A percentile compares a stretch with the other conserved stretches of the same genome.
These are phyloP conservation scores for Cichlasoma orientale DNA, from an alignment of 2,797 vertebrate species.

Conservation along the genomic window DNA sequence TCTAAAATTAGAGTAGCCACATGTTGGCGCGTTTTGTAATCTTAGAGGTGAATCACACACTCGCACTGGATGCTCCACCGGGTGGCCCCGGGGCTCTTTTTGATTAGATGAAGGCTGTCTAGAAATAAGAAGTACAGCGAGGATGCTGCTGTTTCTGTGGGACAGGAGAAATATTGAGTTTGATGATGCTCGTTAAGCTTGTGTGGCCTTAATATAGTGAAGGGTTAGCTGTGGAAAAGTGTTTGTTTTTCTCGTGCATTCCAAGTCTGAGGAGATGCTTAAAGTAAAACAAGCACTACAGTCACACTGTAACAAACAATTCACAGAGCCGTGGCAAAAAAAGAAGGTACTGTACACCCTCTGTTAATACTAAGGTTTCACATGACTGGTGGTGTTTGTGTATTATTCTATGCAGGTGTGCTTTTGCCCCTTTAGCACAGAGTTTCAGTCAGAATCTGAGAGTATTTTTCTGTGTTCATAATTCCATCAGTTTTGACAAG, in stretches of 20 bases:
- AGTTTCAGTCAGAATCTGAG: too few relatives aligned
- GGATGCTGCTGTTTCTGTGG: slow-evolving; percentile 2
- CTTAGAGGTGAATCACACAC: slow-evolving; percentile 34
- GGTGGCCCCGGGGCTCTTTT: slow-evolving; percentile 20
- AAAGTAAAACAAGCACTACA: background rate
- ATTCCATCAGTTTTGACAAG: background rate
- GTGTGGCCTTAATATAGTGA: background rate
- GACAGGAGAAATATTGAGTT: slow-evolving; percentile 1
- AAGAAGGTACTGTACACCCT: background rate
- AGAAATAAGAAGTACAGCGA: slow-evolving; percentile 6
- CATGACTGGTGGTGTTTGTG: too few relatives aligned
- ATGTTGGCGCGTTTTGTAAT: slow-evolving; percentile 34
- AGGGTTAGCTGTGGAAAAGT: background rate
- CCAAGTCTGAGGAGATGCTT: background rate
- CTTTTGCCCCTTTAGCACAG: background rate
- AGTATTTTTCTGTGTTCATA: too few relatives aligned
- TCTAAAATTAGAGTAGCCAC: slow-evolving; percentile 21
- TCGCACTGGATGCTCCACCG: slow-evolving; percentile 2
- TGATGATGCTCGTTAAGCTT: background rate
- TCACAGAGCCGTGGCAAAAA: background rate
- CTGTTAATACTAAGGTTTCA: too few relatives aligned
- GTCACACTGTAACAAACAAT: background rate
- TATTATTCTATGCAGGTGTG: too few relatives aligned
- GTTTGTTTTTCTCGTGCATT: background rate
- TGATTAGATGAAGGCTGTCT: slow-evolving; percentile 18